These are phyloP conservation scores for Fragum fragum DNA, from an alignment of 2,888 invertebrate genomes.

Conservation along the genomic window DNA sequence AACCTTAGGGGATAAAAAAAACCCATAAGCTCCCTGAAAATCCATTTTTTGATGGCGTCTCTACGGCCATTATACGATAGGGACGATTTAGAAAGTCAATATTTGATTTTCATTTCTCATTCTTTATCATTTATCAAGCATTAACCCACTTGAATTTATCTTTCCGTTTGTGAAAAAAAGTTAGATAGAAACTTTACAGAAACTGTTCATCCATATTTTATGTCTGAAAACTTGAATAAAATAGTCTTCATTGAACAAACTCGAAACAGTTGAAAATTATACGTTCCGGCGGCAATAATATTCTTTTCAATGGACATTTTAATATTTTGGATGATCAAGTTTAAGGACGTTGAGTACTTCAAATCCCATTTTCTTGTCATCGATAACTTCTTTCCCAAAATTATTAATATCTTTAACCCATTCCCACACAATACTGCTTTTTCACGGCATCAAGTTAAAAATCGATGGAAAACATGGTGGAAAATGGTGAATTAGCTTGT, in stretches of 20 bases:
- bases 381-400: no score
- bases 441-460: no score
- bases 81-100: slow-evolving; percentile 3
- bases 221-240: background rate
- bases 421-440: no score
- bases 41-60: background rate
- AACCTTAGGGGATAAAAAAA: no score
- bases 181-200: background rate
- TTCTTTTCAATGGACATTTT: slow-evolving; percentile 9
- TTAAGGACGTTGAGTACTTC: background rate
- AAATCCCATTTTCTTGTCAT: no score
- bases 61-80: background rate
- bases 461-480: no score
- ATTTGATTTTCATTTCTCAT: slow-evolving; percentile 3
- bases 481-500: no score
- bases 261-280: slow-evolving; percentile 11
- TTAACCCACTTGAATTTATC: background rate
- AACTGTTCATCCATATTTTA: background rate
- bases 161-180: background rate
- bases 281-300: background rate
- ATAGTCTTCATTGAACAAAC: slow-evolving; percentile 8
- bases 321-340: background rate
- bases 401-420: no score
- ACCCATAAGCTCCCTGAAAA: background rate
- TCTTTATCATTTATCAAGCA: slow-evolving; percentile 6